Base-by-base conservation (phyloP, 2,113 vertebrate species). In the Pedetes capensis region DNA sequence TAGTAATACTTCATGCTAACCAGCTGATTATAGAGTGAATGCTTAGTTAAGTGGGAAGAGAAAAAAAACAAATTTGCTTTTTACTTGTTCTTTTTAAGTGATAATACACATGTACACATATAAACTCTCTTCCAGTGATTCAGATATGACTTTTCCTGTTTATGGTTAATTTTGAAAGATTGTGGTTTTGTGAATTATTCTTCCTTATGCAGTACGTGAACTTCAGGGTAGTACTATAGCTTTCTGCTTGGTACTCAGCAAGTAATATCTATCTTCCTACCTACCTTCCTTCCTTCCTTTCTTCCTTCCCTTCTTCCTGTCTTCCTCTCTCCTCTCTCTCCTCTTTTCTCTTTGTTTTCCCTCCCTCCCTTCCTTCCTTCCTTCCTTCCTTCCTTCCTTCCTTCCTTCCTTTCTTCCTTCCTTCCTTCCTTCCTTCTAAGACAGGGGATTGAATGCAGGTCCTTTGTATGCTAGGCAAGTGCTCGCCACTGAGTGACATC, bases 1-100 rank as follows among this genome's bases (percentile, higher is more conserved):
- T 94, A 96, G 88, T 95, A 96, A 63, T 94, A 95, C 57, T 96
- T 95, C 5, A 69, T 87, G 55, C 47, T 95, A 93, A 89, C 89
- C 87, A 95, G 6, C 61, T 89, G 82, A 94, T 97, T 92, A 89
- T 85, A 96, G 79, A 64, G 27, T 1, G 80, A 96, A 72, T 95
- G 74, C 55, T 72, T 44, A 87, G 91, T 96, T 89, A 93, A 93
- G 6, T 85, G 2, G 55, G 32, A 16, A 95, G n/a, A 93, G 63
- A 76, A 95, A 88, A 61, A 92, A n/a, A n/a, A n/a, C n/a, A n/a
- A n/a, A n/a, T n/a, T 92, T 94, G 42, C 55, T 69, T 96, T 97
- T 81, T 92, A 92, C 49, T 95, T 96, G 34, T 93, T n/a, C 80
- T 95, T 83, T 57, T 96, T 91, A 96, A 84, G 39, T 95, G 81